Evolutionary conservation across 2,888 invertebrate species (phyloP).

Genomic region (Parascotia fuliginaria): DNA sequence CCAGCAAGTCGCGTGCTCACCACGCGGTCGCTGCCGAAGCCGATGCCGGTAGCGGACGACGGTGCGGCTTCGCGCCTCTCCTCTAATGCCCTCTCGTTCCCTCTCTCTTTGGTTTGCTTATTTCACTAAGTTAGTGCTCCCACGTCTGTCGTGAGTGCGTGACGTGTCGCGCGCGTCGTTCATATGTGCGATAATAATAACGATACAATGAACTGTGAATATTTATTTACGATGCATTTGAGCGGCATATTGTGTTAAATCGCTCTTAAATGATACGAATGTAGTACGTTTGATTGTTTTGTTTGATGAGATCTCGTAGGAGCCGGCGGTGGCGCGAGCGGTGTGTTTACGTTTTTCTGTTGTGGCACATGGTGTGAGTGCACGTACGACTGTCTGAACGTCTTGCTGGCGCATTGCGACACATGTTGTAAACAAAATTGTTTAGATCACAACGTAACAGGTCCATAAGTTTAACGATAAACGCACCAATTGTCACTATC

Average conservation of each 20-base stretch:
- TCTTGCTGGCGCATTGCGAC: constrained; percentile 66
- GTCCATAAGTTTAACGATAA: constrained; percentile 10
- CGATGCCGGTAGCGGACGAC: constrained; percentile 16
- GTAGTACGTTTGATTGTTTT: constrained; percentile 25
- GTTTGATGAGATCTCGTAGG: constrained; percentile 51
- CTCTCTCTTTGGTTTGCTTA: constrained; percentile 64
- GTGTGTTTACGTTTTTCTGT: constrained; percentile 67
- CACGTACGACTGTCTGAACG: constrained; percentile 43
- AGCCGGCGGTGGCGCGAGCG: constrained; percentile 38
- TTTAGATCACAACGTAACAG: constrained; percentile 23
- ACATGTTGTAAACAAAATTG: constrained; percentile 63
- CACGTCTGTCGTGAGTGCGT: constrained; percentile 64
- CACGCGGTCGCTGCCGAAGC: constrained; percentile 35
- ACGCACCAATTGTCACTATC: constrained; percentile 13
- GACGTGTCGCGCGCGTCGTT: constrained; percentile 62
- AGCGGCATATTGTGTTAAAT: constrained; percentile 54
- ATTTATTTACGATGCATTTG: constrained; percentile 52
- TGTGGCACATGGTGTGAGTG: constrained; percentile 58
- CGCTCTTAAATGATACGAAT: constrained; percentile 44
- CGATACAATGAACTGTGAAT: constrained; percentile 62
- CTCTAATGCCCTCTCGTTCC: constrained; percentile 67
- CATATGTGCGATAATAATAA: constrained; percentile 45
- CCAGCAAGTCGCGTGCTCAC: constrained; percentile 35
- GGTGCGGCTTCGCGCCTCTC: constrained; percentile 41
- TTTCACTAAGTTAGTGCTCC: constrained; percentile 72